Percentiles rank a stretch among this genome's conserved stretches.
These are phyloP conservation scores for Orius laevigatus DNA, from an alignment of 1,140 invertebrate genomes.

Conservation along the genomic window DNA sequence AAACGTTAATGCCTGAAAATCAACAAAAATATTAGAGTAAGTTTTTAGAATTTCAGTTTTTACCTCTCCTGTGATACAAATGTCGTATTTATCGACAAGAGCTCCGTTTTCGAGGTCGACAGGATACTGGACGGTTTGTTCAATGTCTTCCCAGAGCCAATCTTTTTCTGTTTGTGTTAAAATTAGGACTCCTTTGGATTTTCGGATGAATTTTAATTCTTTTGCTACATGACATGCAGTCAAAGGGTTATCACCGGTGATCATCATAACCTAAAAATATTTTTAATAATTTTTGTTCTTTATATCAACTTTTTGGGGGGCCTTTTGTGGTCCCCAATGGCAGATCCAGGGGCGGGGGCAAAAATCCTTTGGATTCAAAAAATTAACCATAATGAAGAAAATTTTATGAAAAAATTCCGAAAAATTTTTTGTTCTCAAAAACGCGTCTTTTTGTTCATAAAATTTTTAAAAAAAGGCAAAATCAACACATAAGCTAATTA, in stretches of 20 bases:
- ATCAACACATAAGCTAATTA: too few species aligned
- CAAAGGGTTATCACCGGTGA: conserved; percentile 96
- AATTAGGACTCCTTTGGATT: conserved; percentile 55
- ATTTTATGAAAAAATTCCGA: too few species aligned
- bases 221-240: conserved; percentile 97
- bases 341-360: not conserved
- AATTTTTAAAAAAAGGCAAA: too few species aligned
- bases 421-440: too few species aligned
- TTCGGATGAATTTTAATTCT: conserved; percentile 73
- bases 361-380: not conserved
- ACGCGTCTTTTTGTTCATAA: too few species aligned
- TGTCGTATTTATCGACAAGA: conserved; percentile 45
- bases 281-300: not conserved
- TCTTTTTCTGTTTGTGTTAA: conserved; percentile 33
- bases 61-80: conserved; percentile 86
- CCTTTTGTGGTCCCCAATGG: not conserved
- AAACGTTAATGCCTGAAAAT: conserved; percentile 49
- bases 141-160: conserved; percentile 72
- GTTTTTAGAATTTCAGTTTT: not conserved
- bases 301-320: not conserved
- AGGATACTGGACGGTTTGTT: conserved; percentile 45
- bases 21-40: conserved; percentile 11
- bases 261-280: conserved; percentile 73
- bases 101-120: conserved; percentile 28
- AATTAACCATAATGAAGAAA: conserved; percentile 1